Evolutionary conservation across 2,797 vertebrate species (phyloP).

Genomic region (Gymnodraco acuticeps): DNA sequence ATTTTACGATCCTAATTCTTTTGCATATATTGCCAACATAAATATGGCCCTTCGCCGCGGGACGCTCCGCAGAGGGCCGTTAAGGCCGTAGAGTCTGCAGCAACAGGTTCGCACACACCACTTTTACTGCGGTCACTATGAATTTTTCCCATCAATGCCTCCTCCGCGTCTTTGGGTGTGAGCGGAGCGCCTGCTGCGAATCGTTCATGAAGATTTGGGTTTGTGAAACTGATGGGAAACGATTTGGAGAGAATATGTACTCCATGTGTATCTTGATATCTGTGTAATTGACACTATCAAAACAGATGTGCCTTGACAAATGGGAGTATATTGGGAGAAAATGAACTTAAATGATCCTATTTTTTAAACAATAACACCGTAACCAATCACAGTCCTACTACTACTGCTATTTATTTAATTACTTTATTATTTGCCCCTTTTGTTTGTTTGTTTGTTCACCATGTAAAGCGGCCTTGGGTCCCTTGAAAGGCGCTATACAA

Average conservation of each 20-base stretch:
- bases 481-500: too few relatives aligned
- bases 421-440: too few relatives aligned
- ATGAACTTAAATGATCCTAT: background rate
- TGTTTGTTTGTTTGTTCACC: too few relatives aligned
- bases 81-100: slow-evolving; percentile 87
- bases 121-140: slow-evolving; percentile 93
- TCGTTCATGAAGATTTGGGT: slow-evolving; percentile 59
- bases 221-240: slow-evolving; percentile 44
- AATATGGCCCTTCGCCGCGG: slow-evolving; percentile 93
- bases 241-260: slow-evolving; percentile 52
- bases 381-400: too few relatives aligned
- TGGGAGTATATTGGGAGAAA: background rate
- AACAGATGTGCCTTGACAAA: slow-evolving; percentile 41
- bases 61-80: slow-evolving; percentile 91
- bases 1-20: slow-evolving; percentile 98
- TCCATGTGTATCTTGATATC: slow-evolving; percentile 27
- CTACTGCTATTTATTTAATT: too few relatives aligned
- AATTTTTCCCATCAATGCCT: slow-evolving; percentile 91
- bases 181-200: slow-evolving; percentile 43
- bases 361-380: slow-evolving; percentile 7
- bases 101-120: slow-evolving; percentile 94
- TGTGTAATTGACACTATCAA: slow-evolving; percentile 46
- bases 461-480: too few relatives aligned
- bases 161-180: slow-evolving; percentile 81
- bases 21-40: slow-evolving; percentile 99